These are phyloP conservation scores for Notechis scutatus DNA, from an alignment of 2,113 vertebrate species.

Conservation along the genomic window DNA sequence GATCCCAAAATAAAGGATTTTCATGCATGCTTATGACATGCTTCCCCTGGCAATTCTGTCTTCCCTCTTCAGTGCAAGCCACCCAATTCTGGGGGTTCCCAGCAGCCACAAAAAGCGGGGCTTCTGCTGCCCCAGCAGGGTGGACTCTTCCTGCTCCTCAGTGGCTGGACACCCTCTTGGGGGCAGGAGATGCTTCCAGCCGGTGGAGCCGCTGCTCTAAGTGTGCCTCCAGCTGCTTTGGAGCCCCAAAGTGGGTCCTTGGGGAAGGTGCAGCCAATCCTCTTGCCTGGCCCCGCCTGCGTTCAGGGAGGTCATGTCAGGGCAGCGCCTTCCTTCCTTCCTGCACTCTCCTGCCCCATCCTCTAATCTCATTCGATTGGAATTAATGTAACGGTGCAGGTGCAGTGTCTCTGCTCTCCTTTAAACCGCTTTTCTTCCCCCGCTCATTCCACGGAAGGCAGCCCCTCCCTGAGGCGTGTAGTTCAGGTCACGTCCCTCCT, in stretches of 20 bases:
- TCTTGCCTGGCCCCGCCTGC: neutral
- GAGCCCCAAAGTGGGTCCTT: neutral
- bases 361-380: neutral
- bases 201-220: neutral
- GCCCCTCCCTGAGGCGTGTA: neutral
- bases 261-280: neutral
- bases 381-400: neutral
- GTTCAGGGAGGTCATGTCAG: neutral
- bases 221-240: neutral
- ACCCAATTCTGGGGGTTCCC: neutral
- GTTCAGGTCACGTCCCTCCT: conserved; percentile 2
- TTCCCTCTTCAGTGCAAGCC: neutral
- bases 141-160: neutral
- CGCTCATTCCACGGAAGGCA: neutral
- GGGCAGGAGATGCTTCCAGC: neutral
- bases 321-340: neutral
- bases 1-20: neutral
- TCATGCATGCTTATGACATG: neutral
- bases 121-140: neutral
- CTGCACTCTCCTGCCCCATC: neutral
- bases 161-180: fast-evolving
- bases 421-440: neutral
- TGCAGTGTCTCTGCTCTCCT: neutral
- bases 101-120: neutral
- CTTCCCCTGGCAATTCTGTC: neutral